Percentiles rank a stretch among this genome's conserved stretches.
phyloP scores from a whole-genome alignment of 2,113 vertebrate genomes.

The Myiagra hebetior region DNA sequence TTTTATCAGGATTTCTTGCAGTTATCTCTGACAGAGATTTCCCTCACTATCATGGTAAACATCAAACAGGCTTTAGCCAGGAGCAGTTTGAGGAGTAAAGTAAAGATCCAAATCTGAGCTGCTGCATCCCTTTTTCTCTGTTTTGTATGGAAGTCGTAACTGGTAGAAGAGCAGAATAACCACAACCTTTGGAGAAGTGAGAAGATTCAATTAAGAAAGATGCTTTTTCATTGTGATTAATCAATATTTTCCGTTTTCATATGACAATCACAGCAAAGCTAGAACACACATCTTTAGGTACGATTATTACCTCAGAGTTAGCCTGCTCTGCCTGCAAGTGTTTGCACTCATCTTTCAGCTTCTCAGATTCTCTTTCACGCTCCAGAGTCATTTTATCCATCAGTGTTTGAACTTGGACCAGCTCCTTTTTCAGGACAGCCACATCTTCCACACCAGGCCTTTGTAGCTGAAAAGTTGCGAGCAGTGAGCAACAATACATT shows the following conservation, averaged over 20 bases:
- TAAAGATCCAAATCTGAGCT: background rate
- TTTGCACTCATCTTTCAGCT: slow-evolving; percentile 85
- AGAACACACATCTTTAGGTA: background rate
- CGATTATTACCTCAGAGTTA: slow-evolving; percentile 83
- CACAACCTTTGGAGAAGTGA: background rate
- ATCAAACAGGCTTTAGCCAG: background rate
- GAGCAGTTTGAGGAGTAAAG: background rate
- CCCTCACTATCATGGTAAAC: background rate
- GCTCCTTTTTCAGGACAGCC: slow-evolving; percentile 91
- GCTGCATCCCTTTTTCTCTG: background rate
- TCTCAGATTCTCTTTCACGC: slow-evolving; percentile 89
- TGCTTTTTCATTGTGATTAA: background rate
- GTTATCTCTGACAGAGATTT: background rate
- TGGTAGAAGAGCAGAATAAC: background rate
- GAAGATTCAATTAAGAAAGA: background rate
- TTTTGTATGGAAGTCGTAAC: background rate
- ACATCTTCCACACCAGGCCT: slow-evolving; percentile 96
- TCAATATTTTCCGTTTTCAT: background rate
- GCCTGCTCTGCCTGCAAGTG: slow-evolving; percentile 83
- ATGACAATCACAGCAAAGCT: background rate
- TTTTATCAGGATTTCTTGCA: background rate
- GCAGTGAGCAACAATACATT: background rate
- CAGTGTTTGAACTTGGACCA: slow-evolving; percentile 94
- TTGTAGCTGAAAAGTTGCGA: slow-evolving; percentile 81
- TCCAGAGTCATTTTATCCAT: slow-evolving; percentile 95